Evolutionary conservation across 2,797 vertebrate species (phyloP), one percentile per base, ranked within the genome.

Genomic region (Trichosurus vulpecula): DNA sequence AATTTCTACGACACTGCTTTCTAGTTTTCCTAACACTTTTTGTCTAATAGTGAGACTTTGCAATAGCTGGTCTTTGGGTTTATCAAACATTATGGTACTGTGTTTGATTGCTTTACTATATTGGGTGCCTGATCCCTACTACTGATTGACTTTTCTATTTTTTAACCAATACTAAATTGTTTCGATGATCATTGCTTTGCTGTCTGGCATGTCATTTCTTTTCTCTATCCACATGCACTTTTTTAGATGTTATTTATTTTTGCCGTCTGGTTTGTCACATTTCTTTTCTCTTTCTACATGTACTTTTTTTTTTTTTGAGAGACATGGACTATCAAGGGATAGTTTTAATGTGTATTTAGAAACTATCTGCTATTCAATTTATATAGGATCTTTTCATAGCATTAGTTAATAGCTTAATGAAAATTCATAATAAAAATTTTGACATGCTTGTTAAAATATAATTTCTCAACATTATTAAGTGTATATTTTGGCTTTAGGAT

Each of bases 361-460:
- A 97, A 97, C 54, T 97, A 92, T 97, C 94, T 96, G 47, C 47
- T 97, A 81, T 96, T 98, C 74, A 92, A 81, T 97, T 98, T 98
- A 97, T 98, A 95, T 96, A 96, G 93, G 66, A 95, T 89, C 14
- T 95, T 97, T 97, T 97, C 98, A 97, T 95, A 98, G 66, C 94
- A 90, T 97, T 96, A 94, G 92, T 53, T 98, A 98, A 97, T 96
- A 98, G 94, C 94, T 97, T 98, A 98, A 97, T 98, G 98, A 98
- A 94, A 98, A 97, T 97, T 95, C 61, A 95, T 97, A 92, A 93
- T 95, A 96, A 97, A 98, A 74, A 96, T 94, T 98, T 97, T 97
- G 97, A 98, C 74, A 96, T 93, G 51, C 96, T 96, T 97, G 93
- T 98, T 98, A 98, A 98, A 98, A 97, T 98, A 97, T 97, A 92